phyloP scores from a whole-genome alignment of 1,140 invertebrate species.

The Brachionus plicatilis region DNA sequence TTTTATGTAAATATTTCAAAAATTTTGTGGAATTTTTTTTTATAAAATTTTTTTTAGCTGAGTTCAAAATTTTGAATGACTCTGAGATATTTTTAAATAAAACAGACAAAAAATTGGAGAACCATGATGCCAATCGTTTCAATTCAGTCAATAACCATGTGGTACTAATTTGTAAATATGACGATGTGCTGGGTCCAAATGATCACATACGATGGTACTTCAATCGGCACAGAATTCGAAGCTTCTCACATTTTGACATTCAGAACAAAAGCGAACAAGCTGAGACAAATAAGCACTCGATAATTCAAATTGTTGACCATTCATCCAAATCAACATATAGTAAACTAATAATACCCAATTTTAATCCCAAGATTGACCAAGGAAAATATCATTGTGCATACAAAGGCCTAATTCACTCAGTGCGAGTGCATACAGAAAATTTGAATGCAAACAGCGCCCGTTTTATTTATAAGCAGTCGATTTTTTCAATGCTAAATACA shows the following conservation, averaged over 20 bases:
- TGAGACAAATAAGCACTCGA: background rate
- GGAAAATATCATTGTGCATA: slow-evolving; percentile 1
- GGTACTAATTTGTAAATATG: background rate
- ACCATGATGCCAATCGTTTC: background rate
- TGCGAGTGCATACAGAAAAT: background rate
- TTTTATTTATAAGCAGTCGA: background rate
- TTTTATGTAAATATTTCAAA: background rate
- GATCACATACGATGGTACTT: slow-evolving; percentile 15
- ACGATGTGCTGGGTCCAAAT: background rate
- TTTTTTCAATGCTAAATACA: slow-evolving; percentile 4
- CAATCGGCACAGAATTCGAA: background rate
- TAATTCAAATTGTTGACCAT: slow-evolving; percentile 6
- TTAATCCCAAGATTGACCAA: background rate
- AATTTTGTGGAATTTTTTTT: background rate
- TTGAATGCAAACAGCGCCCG: background rate
- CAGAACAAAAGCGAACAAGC: background rate
- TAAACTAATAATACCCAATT: slow-evolving; percentile 10
- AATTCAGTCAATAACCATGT: background rate
- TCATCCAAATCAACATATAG: background rate
- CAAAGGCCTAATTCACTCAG: background rate
- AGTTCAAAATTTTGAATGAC: slow-evolving; percentile 9
- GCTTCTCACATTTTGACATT: background rate
- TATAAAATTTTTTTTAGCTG: background rate
- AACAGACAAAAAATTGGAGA: background rate
- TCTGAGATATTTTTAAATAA: background rate